phyloP scores from a whole-genome alignment of 2,113 vertebrate species.

The Carassius carassius region DNA sequence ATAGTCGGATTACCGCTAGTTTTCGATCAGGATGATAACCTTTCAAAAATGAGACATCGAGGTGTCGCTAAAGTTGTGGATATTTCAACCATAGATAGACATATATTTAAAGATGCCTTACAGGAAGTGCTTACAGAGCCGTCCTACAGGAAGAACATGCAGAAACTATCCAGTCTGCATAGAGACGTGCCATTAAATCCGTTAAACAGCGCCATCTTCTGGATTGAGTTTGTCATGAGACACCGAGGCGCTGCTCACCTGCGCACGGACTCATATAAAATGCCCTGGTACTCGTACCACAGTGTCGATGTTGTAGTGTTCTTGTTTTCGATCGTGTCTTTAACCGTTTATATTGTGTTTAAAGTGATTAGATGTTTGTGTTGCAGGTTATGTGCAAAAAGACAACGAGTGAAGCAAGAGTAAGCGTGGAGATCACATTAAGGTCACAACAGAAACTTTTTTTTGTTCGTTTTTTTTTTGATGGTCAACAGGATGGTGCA shows the following conservation, averaged over 20 bases:
- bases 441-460: too few species aligned
- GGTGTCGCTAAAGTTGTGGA: constrained; percentile 64
- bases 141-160: constrained; percentile 71
- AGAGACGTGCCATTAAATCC: constrained; percentile 69
- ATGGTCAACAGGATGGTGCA: too few species aligned
- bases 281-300: constrained; percentile 74
- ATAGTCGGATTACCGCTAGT: constrained; percentile 69
- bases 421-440: constrained; percentile 30
- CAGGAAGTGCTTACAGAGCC: constrained; percentile 68
- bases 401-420: constrained; percentile 57
- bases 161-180: constrained; percentile 71
- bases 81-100: constrained; percentile 51
- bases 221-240: constrained; percentile 76
- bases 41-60: constrained; percentile 63
- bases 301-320: constrained; percentile 67
- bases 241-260: constrained; percentile 75
- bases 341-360: constrained; percentile 36
- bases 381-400: constrained; percentile 45
- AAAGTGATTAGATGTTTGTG: constrained; percentile 55
- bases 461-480: too few species aligned
- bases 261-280: constrained; percentile 38
- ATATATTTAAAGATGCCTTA: constrained; percentile 61
- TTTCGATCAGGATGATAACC: constrained; percentile 72
- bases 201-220: constrained; percentile 72
- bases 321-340: constrained; percentile 35